phyloP scores from a whole-genome alignment of 2,888 invertebrate genomes.

The Lissonota sp. region DNA sequence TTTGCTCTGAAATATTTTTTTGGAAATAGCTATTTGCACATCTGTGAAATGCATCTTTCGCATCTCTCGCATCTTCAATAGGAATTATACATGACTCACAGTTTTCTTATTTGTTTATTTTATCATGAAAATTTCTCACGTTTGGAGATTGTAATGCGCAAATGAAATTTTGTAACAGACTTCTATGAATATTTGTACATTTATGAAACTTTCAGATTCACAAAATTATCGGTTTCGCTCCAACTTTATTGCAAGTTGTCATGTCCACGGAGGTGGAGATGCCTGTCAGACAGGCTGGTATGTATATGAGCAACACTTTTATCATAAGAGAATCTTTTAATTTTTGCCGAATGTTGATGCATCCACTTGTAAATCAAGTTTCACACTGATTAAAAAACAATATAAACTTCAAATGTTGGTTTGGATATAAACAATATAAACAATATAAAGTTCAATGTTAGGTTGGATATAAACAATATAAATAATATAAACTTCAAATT shows the following conservation, averaged over 20 bases:
- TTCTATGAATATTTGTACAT: slow-evolving; percentile 9
- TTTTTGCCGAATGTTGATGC: too few relatives aligned
- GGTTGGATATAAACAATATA: too few relatives aligned
- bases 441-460: too few relatives aligned
- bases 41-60: neutral
- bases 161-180: neutral
- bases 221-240: slow-evolving; percentile 98
- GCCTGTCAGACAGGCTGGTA: slow-evolving; percentile 96
- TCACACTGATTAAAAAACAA: too few relatives aligned
- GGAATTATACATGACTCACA: slow-evolving; percentile 34
- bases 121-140: slow-evolving; percentile 13
- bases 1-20: neutral
- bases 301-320: slow-evolving; percentile 53
- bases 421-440: too few relatives aligned
- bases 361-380: too few relatives aligned
- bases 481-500: too few relatives aligned
- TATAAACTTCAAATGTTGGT: too few relatives aligned
- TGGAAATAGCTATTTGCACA: neutral
- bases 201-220: slow-evolving; percentile 87
- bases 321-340: too few relatives aligned
- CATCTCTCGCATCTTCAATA: neutral
- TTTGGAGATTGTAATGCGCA: neutral
- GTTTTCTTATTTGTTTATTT: slow-evolving; percentile 23
- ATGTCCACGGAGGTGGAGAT: slow-evolving; percentile 95
- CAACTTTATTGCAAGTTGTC: slow-evolving; percentile 95